phyloP scores from a whole-genome alignment of 2,888 invertebrate species.

The Drosophila pseudotakahashii region DNA sequence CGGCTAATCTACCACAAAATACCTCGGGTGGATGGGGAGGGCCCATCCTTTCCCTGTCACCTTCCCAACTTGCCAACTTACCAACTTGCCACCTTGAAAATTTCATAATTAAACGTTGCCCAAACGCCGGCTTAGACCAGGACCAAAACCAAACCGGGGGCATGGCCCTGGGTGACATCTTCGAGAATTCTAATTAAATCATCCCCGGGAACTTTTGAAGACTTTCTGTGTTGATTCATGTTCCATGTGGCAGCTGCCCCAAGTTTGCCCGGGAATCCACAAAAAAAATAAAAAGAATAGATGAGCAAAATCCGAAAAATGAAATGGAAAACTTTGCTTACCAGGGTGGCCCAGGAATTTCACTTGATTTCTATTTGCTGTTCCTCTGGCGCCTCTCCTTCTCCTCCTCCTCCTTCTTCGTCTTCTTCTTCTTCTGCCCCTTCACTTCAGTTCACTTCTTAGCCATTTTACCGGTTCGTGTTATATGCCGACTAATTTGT shows the following conservation, averaged over 20 bases:
- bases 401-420: too few species aligned
- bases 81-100: constrained; percentile 67
- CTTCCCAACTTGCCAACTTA: constrained; percentile 43
- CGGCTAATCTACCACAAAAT: constrained; percentile 64
- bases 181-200: constrained; percentile 78
- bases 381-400: constrained; percentile 7
- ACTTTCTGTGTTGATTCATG: constrained; percentile 76
- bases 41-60: constrained; percentile 15
- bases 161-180: constrained; percentile 57
- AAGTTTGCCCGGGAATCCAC: constrained; percentile 30
- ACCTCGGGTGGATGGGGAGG: background rate
- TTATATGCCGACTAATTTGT: constrained; percentile 73
- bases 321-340: constrained; percentile 51
- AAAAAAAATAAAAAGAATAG: constrained; percentile 5
- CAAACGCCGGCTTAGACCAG: constrained; percentile 11
- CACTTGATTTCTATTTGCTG: constrained; percentile 67
- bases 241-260: constrained; percentile 72
- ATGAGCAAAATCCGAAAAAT: constrained; percentile 22
- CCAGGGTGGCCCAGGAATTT: constrained; percentile 60
- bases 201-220: constrained; percentile 73
- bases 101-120: constrained; percentile 74
- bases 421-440: background rate
- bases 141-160: constrained; percentile 31
- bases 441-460: constrained; percentile 13
- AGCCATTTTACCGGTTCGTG: constrained; percentile 34